phyloP scores from a whole-genome alignment of 2,888 invertebrate species.

The Macrophya alboannulata region DNA sequence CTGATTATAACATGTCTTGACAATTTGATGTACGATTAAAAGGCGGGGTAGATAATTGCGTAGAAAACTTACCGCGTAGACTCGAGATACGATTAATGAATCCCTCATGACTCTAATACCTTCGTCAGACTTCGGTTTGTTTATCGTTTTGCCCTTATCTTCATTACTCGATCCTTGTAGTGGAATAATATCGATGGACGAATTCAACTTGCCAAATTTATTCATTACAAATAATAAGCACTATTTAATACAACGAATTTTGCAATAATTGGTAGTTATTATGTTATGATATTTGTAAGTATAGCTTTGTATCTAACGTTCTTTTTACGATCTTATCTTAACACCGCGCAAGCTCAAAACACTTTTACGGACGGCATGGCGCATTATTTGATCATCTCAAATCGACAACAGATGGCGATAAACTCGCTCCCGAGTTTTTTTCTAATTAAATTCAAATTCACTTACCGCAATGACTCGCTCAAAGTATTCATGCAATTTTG shows the following conservation, averaged over 20 bases:
- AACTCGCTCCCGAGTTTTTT: background rate
- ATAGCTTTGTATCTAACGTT: background rate
- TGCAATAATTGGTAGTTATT: background rate
- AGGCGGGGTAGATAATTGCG: background rate
- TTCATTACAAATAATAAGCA: constrained; percentile 66
- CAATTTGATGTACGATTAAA: background rate
- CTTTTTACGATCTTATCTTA: background rate
- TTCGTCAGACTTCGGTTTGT: constrained; percentile 63
- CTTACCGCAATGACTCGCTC: background rate
- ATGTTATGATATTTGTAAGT: background rate
- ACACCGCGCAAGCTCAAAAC: constrained; percentile 24
- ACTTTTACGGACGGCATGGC: background rate
- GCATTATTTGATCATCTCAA: background rate
- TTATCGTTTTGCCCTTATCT: constrained; percentile 66
- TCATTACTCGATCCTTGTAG: constrained; percentile 75
- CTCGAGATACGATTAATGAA: constrained; percentile 80
- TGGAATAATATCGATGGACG: constrained; percentile 78
- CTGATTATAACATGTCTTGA: background rate
- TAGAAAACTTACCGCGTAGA: constrained; percentile 79
- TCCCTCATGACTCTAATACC: constrained; percentile 73
- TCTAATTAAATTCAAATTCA: background rate
- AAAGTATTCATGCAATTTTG: background rate
- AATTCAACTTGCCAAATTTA: constrained; percentile 74
- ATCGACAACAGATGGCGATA: background rate
- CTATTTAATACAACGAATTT: constrained; percentile 1